Evolutionary conservation across 2,888 invertebrate genomes (phyloP).

Genomic region (Perizoma affinitatum): DNA sequence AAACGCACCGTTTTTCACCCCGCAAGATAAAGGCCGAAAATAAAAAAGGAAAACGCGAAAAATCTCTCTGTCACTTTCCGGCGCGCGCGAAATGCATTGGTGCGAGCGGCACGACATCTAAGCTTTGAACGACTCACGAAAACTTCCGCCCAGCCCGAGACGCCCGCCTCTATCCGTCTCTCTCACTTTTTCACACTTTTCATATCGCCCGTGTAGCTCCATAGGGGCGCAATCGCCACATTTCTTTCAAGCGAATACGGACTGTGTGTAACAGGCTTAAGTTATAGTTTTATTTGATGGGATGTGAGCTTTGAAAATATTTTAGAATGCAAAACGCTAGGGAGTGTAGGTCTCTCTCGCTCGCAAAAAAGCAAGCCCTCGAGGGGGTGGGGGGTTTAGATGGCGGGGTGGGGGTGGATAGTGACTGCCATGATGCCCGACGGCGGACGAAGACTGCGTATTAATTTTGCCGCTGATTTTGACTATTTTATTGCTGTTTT

Average conservation of each 20-base stretch:
- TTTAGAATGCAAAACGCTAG: conserved; percentile 80
- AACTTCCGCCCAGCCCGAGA: conserved; percentile 83
- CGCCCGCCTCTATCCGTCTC: conserved; percentile 81
- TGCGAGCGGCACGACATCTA: conserved; percentile 74
- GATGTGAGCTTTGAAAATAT: conserved; percentile 69
- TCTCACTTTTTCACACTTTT: conserved; percentile 84
- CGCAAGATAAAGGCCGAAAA: conserved; percentile 82
- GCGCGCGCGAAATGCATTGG: conserved; percentile 46
- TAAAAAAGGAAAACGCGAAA: conserved; percentile 83
- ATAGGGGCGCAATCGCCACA: conserved; percentile 42
- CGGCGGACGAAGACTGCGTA: conserved; percentile 77
- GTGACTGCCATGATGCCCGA: conserved; percentile 78
- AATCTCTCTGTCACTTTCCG: conserved; percentile 71
- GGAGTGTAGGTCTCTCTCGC: conserved; percentile 80
- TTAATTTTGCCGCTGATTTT: conserved; percentile 79
- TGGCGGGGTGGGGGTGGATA: conserved; percentile 51
- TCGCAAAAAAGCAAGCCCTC: conserved; percentile 80
- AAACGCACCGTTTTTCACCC: conserved; percentile 78
- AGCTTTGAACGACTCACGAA: conserved; percentile 83
- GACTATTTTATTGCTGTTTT: conserved; percentile 62
- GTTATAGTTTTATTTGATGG: conserved; percentile 33
- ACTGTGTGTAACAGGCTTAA: conserved; percentile 15
- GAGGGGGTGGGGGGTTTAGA: conserved; percentile 61
- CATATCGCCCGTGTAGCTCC: conserved; percentile 51
- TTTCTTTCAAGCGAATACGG: conserved; percentile 30